phyloP scores from a whole-genome alignment of 1,140 invertebrate genomes.

The Drosophila tsacasi region DNA sequence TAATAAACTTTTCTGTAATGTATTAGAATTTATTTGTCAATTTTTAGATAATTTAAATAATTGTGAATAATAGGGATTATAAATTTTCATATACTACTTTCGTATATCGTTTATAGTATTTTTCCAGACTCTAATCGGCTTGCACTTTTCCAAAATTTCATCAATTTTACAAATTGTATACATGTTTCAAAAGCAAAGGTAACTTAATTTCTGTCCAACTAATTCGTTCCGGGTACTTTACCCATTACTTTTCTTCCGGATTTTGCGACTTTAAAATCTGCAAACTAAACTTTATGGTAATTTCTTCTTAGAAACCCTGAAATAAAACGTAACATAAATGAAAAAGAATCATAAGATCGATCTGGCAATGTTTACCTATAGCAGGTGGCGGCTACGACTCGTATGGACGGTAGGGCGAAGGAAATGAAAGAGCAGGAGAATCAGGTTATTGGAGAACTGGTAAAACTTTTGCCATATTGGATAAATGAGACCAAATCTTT shows the following conservation, averaged over 20 bases:
- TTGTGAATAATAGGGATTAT: not conserved
- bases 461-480: not conserved
- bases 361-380: not conserved
- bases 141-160: constrained; percentile 2
- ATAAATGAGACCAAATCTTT: not conserved
- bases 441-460: not conserved
- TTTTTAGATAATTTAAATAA: not conserved
- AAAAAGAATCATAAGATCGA: no score
- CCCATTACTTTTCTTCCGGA: not conserved
- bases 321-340: not conserved
- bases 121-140: not conserved
- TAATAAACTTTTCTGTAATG: not conserved
- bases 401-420: not conserved
- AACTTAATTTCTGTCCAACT: not conserved
- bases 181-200: not conserved
- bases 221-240: no score
- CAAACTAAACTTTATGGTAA: not conserved
- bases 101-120: not conserved
- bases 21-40: not conserved
- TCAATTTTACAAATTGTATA: constrained; percentile 1
- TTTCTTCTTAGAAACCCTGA: not conserved
- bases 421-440: not conserved
- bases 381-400: not conserved
- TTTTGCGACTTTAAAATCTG: not conserved
- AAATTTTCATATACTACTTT: not conserved